Percentiles rank a stretch among this genome's conserved stretches.
phyloP scores from a whole-genome alignment of 2,888 invertebrate species.

The Hyposoter dolosus region DNA sequence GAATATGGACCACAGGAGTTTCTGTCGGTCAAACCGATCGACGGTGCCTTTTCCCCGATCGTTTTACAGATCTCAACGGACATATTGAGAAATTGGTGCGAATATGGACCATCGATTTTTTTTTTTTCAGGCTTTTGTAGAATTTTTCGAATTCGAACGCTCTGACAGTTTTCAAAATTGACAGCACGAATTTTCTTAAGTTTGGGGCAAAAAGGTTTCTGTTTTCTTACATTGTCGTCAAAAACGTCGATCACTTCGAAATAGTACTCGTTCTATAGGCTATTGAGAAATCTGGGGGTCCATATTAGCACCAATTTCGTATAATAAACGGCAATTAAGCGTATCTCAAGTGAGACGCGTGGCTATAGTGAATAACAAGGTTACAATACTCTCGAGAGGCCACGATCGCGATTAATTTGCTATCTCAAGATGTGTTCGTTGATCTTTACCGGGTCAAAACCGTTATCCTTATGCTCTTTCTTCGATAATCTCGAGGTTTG shows the following conservation, averaged over 20 bases:
- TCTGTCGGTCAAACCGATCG: neutral
- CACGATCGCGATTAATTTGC: conserved; percentile 26
- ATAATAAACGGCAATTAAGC: neutral
- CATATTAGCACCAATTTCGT: conserved; percentile 16
- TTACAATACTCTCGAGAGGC: neutral
- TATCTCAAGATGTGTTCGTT: conserved; percentile 18
- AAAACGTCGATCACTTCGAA: neutral
- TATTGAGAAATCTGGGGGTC: neutral
- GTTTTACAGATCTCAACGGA: no score
- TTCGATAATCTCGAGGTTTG: conserved; percentile 46
- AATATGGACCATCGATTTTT: neutral
- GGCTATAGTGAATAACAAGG: conserved; percentile 24
- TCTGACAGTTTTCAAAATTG: neutral
- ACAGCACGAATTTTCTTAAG: neutral
- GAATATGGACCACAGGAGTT: neutral
- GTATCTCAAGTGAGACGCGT: conserved; percentile 24
- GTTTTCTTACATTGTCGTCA: neutral
- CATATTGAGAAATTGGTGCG: neutral
- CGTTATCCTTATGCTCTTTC: conserved; percentile 42
- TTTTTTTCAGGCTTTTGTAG: neutral
- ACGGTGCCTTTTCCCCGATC: no score
- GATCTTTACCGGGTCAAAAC: conserved; percentile 22
- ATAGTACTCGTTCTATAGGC: neutral
- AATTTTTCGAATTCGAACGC: neutral
- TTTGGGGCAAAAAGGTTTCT: neutral